Conservation (phyloP, 2,113 vertebrate species). For the Zeus faber region DNA sequence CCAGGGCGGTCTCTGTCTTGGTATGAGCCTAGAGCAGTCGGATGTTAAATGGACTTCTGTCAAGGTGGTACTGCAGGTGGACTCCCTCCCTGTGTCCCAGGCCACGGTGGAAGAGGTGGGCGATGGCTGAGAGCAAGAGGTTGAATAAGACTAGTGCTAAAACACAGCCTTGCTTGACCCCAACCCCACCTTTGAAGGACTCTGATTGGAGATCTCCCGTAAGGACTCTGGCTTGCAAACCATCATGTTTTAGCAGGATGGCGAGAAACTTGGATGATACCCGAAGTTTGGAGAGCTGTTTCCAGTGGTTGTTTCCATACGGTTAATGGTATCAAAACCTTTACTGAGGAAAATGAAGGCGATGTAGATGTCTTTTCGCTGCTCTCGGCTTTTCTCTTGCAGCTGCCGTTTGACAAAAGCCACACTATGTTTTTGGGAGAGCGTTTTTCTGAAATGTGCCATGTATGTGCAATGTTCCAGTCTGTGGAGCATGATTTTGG, state of each 20-base stretch:
- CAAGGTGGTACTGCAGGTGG: neutral
- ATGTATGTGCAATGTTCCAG: no score
- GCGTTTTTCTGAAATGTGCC: conserved; percentile 11
- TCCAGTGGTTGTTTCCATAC: no score
- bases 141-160: neutral
- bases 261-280: neutral
- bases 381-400: conserved; percentile 6
- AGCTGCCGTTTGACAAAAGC: conserved; percentile 10
- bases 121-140: neutral
- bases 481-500: neutral
- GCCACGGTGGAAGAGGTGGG: neutral
- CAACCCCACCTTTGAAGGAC: neutral
- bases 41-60: neutral
- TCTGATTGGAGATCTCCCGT: neutral
- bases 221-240: neutral
- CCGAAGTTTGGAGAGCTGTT: neutral
- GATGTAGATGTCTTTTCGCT: neutral
- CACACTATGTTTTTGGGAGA: conserved; percentile 11
- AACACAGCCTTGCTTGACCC: conserved; percentile 1
- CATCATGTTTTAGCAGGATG: conserved; percentile 4
- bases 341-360: neutral
- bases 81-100: neutral
- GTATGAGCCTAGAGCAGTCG: neutral
- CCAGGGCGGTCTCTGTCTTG: no score
- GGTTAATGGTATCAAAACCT: neutral